phyloP scores from a whole-genome alignment of 1,140 invertebrate species.

The Solen grandis region DNA sequence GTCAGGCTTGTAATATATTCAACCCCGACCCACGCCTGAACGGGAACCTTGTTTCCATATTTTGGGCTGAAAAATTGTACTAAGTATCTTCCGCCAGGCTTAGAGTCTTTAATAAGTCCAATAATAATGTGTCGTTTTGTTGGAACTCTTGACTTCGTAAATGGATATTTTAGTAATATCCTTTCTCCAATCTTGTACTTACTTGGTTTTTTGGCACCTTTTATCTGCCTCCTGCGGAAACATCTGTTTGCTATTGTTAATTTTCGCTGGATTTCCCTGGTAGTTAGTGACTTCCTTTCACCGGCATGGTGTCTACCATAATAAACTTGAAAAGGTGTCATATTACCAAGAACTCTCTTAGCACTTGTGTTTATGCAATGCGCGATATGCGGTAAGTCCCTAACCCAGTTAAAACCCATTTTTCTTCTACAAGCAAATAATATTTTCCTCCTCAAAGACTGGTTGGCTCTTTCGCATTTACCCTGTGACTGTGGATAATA shows the following conservation, averaged over 20 bases:
- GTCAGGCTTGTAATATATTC: slow-evolving; percentile 17
- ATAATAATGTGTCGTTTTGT: slow-evolving; percentile 3
- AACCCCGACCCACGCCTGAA: slow-evolving; percentile 1
- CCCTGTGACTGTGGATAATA: slow-evolving; percentile 31
- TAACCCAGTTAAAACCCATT: slow-evolving; percentile 24
- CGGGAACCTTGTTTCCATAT: neutral
- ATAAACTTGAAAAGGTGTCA: slow-evolving; percentile 18
- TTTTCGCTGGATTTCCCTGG: neutral
- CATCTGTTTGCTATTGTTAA: neutral
- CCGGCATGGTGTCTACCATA: slow-evolving; percentile 1
- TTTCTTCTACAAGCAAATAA: slow-evolving; percentile 17
- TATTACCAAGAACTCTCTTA: slow-evolving; percentile 6
- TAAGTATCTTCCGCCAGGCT: slow-evolving; percentile 1
- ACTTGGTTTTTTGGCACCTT: neutral
- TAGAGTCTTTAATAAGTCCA: slow-evolving; percentile 2
- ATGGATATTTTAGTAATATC: neutral
- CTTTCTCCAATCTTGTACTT: neutral
- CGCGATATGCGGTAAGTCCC: neutral
- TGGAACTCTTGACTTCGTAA: slow-evolving; percentile 1
- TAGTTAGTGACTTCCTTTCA: neutral
- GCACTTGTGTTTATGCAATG: slow-evolving; percentile 13
- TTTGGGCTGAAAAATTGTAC: slow-evolving; percentile 14
- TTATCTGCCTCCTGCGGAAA: neutral
- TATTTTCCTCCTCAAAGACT: slow-evolving; percentile 1
- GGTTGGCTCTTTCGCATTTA: slow-evolving; percentile 14